These are phyloP conservation scores for Shargacucullia verbasci DNA, from an alignment of 2,888 invertebrate species.

Conservation along the genomic window DNA sequence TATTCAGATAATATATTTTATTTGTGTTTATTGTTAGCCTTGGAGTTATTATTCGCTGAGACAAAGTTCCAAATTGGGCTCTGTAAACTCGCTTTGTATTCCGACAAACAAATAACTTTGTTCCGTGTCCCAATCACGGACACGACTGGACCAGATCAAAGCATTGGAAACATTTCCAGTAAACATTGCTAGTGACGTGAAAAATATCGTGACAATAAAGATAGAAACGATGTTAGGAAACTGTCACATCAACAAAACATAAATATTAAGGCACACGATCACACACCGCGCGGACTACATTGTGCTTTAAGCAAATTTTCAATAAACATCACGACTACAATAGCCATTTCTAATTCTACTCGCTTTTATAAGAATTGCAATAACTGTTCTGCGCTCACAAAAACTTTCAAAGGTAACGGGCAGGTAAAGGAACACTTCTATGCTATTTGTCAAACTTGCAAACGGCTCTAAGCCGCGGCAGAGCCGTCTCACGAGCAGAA, in stretches of 20 bases:
- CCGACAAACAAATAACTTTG: slow-evolving; percentile 15
- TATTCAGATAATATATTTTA: background rate
- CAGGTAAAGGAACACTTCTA: slow-evolving; percentile 13
- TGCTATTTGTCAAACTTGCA: slow-evolving; percentile 23
- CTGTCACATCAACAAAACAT: no score
- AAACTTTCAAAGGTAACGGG: background rate
- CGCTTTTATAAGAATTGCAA: background rate
- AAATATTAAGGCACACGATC: no score
- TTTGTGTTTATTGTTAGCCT: background rate
- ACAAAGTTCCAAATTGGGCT: slow-evolving; percentile 1
- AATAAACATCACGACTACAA: no score
- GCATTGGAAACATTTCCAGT: slow-evolving; percentile 11
- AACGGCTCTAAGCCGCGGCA: slow-evolving; percentile 20
- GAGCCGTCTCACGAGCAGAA: slow-evolving; percentile 34
- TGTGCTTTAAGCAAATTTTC: no score
- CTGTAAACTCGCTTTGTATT: slow-evolving; percentile 28
- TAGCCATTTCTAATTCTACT: background rate
- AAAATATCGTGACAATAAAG: slow-evolving; percentile 14
- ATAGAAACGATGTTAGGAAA: background rate
- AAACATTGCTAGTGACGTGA: slow-evolving; percentile 23
- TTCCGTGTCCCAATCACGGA: slow-evolving; percentile 16
- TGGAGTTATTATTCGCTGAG: slow-evolving; percentile 18
- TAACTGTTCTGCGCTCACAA: background rate
- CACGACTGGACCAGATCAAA: slow-evolving; percentile 19
- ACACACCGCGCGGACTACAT: no score